A percentile compares a stretch with the other conserved stretches of the same genome.
phyloP scores from a whole-genome alignment of 1,140 invertebrate species.

The Drosophila gunungcola region DNA sequence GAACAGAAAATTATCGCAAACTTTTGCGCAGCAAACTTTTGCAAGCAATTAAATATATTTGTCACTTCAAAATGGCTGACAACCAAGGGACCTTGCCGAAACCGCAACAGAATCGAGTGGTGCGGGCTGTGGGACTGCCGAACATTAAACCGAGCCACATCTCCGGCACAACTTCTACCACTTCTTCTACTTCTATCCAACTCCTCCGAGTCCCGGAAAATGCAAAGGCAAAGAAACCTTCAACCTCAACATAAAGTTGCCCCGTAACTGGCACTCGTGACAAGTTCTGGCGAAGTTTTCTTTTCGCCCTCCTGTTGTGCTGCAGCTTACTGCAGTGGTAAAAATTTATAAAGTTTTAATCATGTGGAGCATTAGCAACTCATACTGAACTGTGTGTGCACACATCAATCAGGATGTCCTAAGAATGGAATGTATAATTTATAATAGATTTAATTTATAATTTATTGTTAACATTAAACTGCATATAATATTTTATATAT shows the following conservation, averaged over 20 bases:
- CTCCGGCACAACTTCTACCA: slow-evolving; percentile 33
- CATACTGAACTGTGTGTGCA: slow-evolving; percentile 1
- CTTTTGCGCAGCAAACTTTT: slow-evolving; percentile 66
- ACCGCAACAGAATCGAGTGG: slow-evolving; percentile 46
- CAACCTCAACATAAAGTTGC: slow-evolving; percentile 54
- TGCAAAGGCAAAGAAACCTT: slow-evolving; percentile 68
- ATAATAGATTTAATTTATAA: neutral
- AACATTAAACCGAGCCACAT: slow-evolving; percentile 74
- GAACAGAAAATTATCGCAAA: slow-evolving; percentile 48
- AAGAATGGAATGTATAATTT: slow-evolving; percentile 2
- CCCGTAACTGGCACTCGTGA: slow-evolving; percentile 54
- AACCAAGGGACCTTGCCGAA: slow-evolving; percentile 61
- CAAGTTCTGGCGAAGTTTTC: slow-evolving; percentile 53
- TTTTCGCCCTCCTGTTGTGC: slow-evolving; percentile 14
- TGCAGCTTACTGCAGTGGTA: slow-evolving; percentile 53
- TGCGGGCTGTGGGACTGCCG: slow-evolving; percentile 54
- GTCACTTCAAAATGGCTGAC: slow-evolving; percentile 75
- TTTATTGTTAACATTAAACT: too few species aligned
- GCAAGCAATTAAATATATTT: slow-evolving; percentile 80
- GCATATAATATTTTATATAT: too few species aligned
- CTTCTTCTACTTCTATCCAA: slow-evolving; percentile 14
- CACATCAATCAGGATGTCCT: slow-evolving; percentile 25
- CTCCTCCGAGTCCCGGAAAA: slow-evolving; percentile 42
- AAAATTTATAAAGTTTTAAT: slow-evolving; percentile 69
- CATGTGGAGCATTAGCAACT: slow-evolving; percentile 53